Evolutionary conservation across 2,888 invertebrate species (phyloP).

Genomic region (Ischnura elegans): DNA sequence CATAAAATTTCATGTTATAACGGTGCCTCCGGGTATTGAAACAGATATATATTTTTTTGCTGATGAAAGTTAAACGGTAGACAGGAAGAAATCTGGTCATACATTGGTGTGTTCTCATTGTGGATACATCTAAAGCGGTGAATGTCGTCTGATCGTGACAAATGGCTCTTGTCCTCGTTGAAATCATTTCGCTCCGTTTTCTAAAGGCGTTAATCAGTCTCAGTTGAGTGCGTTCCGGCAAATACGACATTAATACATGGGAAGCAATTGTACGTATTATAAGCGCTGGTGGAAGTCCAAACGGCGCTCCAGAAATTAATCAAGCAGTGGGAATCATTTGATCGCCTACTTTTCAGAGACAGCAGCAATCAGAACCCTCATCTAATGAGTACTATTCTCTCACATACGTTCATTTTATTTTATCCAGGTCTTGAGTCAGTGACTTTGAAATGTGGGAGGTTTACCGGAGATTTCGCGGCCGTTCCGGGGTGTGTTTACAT

Average conservation of each 20-base stretch:
- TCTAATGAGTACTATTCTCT: background rate
- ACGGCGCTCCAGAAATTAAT: background rate
- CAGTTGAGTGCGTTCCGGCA: background rate
- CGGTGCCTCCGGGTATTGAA: background rate
- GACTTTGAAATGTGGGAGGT: no score
- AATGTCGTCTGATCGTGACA: slow-evolving; percentile 21
- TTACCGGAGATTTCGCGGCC: no score
- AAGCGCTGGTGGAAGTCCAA: background rate
- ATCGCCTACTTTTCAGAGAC: background rate
- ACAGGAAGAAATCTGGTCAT: background rate
- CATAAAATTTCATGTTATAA: background rate
- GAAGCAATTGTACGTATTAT: background rate
- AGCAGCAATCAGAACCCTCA: background rate
- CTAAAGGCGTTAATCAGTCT: slow-evolving; percentile 5
- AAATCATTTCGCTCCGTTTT: slow-evolving; percentile 1
- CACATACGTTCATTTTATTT: no score
- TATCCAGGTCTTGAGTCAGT: no score
- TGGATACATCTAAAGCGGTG: slow-evolving; percentile 7
- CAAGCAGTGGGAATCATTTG: background rate
- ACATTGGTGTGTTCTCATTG: background rate
- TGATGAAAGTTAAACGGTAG: background rate
- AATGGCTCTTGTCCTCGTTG: background rate
- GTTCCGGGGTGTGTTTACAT: no score
- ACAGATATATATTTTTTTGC: background rate
- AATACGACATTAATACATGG: slow-evolving; percentile 19